Percentiles rank a stretch among this genome's conserved stretches.
phyloP scores from a whole-genome alignment of 1,140 invertebrate genomes.

The Tribolium castaneum region DNA sequence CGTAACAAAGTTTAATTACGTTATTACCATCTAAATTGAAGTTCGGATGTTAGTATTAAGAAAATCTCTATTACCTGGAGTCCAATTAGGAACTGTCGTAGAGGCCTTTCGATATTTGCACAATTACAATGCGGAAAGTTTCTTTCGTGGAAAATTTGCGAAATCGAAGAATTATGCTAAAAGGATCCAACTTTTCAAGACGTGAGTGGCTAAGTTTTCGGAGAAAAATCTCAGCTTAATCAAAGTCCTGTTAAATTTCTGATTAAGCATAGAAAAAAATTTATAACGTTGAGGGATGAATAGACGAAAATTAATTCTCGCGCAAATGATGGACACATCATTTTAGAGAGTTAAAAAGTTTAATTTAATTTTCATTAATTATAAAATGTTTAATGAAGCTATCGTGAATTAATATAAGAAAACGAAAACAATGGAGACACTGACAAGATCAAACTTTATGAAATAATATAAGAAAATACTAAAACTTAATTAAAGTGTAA shows the following conservation, averaged over 20 bases:
- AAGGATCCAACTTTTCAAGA: neutral
- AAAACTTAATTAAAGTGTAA: too few relatives aligned
- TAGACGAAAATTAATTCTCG: constrained; percentile 1
- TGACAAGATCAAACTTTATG: neutral
- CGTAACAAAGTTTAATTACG: constrained; percentile 33
- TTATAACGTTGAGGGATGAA: neutral
- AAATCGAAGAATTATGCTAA: constrained; percentile 29
- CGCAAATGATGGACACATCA: neutral
- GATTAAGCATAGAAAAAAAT: neutral
- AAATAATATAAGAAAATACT: too few relatives aligned
- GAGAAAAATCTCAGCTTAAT: neutral
- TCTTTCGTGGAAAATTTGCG: constrained; percentile 3
- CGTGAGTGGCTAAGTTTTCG: neutral
- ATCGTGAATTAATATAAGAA: constrained; percentile 6
- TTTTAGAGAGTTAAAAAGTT: neutral
- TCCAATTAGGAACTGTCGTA: constrained; percentile 28
- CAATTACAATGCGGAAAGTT: constrained; percentile 28
- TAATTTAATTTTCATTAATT: constrained; percentile 33
- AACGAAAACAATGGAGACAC: neutral
- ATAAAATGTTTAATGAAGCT: constrained; percentile 21
- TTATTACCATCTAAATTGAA: constrained; percentile 36
- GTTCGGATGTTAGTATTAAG: constrained; percentile 30
- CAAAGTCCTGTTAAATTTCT: neutral
- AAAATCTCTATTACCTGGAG: constrained; percentile 35
- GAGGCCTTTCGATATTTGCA: constrained; percentile 21